phyloP scores from a whole-genome alignment of 2,113 vertebrate genomes.

The Actenoides lindsayi region DNA sequence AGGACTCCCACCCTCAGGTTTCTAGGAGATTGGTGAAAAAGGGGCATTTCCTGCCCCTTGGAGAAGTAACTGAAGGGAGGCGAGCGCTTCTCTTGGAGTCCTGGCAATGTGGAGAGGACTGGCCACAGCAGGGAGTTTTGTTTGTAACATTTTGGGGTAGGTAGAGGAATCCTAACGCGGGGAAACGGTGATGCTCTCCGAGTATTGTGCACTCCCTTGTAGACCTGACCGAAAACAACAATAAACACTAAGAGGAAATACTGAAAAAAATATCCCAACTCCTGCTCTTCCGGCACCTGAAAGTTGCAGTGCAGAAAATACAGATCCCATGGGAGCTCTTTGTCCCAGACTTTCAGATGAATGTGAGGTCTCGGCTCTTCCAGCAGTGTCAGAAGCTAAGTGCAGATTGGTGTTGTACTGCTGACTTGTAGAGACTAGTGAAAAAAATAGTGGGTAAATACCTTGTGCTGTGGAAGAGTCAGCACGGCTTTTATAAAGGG shows the following conservation, averaged over 20 bases:
- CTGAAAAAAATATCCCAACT: neutral
- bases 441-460: neutral
- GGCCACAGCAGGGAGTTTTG: neutral
- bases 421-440: neutral
- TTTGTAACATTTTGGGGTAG: neutral
- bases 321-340: neutral
- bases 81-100: neutral
- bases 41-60: neutral
- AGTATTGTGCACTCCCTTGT: fast-evolving
- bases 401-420: neutral
- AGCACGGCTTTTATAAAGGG: neutral
- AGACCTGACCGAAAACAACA: neutral
- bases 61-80: neutral
- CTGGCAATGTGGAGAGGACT: neutral
- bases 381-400: neutral
- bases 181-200: neutral
- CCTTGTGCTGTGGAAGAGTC: neutral
- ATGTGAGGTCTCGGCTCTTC: neutral
- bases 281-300: neutral
- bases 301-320: neutral
- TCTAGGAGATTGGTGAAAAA: neutral
- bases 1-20: neutral
- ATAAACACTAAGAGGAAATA: neutral
- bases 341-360: neutral
- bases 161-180: neutral